These are phyloP conservation scores for Paguma larvata DNA, from an alignment of 2,797 vertebrate genomes.

Conservation along the genomic window DNA sequence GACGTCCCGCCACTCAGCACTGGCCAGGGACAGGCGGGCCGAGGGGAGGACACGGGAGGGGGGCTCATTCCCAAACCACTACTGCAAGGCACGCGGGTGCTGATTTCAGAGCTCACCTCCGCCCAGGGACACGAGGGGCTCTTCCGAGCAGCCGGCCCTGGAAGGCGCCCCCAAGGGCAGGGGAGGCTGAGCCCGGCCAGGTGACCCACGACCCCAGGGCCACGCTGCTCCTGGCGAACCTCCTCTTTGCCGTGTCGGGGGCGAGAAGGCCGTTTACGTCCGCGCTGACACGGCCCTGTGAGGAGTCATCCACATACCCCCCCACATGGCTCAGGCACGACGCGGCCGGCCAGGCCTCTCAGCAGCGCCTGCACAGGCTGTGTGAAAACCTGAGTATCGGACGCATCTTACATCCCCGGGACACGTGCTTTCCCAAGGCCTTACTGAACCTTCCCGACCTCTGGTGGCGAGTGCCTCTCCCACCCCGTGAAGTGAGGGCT, in stretches of 20 bases:
- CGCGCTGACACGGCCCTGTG: accelerated
- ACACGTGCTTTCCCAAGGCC: background rate
- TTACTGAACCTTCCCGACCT: background rate
- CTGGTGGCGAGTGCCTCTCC: background rate
- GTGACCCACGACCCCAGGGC: accelerated
- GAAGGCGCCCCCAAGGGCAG: background rate
- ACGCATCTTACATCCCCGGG: accelerated
- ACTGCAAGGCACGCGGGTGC: background rate
- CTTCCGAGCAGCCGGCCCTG: background rate
- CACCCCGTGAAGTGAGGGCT: accelerated
- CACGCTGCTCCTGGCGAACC: accelerated
- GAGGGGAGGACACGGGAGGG: too few relatives aligned
- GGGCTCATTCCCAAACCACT: too few relatives aligned
- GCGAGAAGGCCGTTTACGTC: accelerated
- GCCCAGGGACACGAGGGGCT: accelerated
- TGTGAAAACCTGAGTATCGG: background rate
- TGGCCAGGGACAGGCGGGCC: background rate
- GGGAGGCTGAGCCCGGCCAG: accelerated
- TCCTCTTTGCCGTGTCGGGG: accelerated
- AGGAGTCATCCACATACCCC: accelerated
- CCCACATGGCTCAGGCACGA: accelerated
- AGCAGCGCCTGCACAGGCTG: background rate
- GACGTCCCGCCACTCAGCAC: background rate
- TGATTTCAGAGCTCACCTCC: background rate
- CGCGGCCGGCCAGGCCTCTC: background rate